Evolutionary conservation across 2,888 invertebrate species (phyloP), one percentile per base, ranked within the genome.

Genomic region (Seira musarum): DNA sequence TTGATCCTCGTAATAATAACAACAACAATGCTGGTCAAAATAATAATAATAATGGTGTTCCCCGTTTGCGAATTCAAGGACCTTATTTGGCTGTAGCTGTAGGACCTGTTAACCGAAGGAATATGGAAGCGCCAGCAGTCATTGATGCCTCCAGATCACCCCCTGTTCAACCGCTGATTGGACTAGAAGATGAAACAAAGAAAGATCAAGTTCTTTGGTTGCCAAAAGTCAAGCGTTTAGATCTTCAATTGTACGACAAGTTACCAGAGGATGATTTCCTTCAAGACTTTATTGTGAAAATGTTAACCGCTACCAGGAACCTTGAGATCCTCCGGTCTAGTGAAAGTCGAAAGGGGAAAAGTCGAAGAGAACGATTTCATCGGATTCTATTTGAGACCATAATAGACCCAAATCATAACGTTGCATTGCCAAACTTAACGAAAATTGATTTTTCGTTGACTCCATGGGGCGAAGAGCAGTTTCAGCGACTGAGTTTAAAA

Each of bases 221-320:
- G 74, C 83, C 80, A 35, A 81, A 81, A 70, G 79, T 83, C 10
- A 81, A 68, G 61, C 65, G 79, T 2, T 30, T 83, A 25, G 81
- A 83, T 72, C 73, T 83, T 46, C 83, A 81, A 22, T 66, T 83
- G 22, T 79, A 72, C 40, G 83, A 83, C 21, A 83, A 81, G 75
- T 64, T 72, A 57, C 65, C 79, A 22, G 78, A 82, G 21, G 82
- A 78, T n/a, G 74, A 72, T 30, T 66, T 57, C 35, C 67, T 83
- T 13, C 73, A 72, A 19, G 61, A 78, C 30, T 83, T 83, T 57
- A 77, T 83, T 10, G 65, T 75, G 1, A 81, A 81, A 74, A 74
- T 83, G n/a, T 24, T 83, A 17, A 30, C 53, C 15, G 65, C 75
- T 5, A 68, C 78, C 1, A 70, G 35, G 46, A 81, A 81, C 60